These are phyloP conservation scores for Malachius bipustulatus DNA, from an alignment of 2,888 invertebrate genomes.

Conservation along the genomic window DNA sequence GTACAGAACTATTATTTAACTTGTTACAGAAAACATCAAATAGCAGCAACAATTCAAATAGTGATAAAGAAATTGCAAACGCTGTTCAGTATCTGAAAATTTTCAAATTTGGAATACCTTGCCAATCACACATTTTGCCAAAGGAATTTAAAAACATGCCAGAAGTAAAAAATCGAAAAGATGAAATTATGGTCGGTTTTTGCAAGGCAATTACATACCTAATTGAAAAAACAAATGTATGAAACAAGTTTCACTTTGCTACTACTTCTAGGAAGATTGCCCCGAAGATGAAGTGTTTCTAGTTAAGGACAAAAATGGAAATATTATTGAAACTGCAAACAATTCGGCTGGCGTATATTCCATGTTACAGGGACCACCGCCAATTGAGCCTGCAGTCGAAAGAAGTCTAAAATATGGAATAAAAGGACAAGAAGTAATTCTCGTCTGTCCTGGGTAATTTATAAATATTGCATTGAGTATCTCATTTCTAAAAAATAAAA, in stretches of 20 bases:
- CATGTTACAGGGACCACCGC: conserved; percentile 39
- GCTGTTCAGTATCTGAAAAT: conserved; percentile 34
- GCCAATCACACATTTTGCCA: conserved; percentile 44
- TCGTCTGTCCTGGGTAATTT: conserved; percentile 42
- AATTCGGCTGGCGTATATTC: conserved; percentile 51
- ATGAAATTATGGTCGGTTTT: conserved; percentile 43
- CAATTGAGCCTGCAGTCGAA: conserved; percentile 35
- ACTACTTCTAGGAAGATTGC: conserved; percentile 36
- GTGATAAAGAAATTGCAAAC: too few relatives aligned
- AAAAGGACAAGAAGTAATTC: conserved; percentile 30
- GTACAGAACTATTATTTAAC: too few relatives aligned
- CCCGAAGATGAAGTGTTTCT: conserved; percentile 39
- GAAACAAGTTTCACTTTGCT: conserved; percentile 4
- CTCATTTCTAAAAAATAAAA: conserved; percentile 2
- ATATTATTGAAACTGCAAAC: conserved; percentile 45
- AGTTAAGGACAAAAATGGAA: conserved; percentile 40
- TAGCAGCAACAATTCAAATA: too few relatives aligned
- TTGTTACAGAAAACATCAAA: too few relatives aligned
- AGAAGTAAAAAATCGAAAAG: conserved; percentile 36
- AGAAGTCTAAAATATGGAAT: conserved; percentile 35
- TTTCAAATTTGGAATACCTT: conserved; percentile 46
- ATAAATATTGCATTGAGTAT: conserved; percentile 1
- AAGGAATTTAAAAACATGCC: conserved; percentile 32
- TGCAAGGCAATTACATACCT: conserved; percentile 38
- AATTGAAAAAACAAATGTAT: conserved; percentile 1